Evolutionary conservation across 2,888 invertebrate species (phyloP).

Genomic region (Platycheirus albimanus): DNA sequence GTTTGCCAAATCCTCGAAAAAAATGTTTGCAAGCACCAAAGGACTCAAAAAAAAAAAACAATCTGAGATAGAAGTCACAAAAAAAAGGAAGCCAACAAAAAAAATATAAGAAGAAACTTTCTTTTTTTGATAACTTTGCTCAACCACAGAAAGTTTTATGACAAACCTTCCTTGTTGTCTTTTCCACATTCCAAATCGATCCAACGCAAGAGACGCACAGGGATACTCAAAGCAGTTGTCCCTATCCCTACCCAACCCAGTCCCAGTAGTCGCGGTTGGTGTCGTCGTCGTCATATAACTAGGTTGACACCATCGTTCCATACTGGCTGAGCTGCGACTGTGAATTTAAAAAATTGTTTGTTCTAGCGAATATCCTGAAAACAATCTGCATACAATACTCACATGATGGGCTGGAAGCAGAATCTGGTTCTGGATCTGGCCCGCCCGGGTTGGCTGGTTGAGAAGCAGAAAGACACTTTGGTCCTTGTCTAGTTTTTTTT

Average conservation of each 20-base stretch:
- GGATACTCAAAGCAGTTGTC: slow-evolving; percentile 34
- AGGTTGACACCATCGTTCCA: slow-evolving; percentile 68
- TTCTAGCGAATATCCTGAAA: slow-evolving; percentile 70
- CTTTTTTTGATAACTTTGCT: slow-evolving; percentile 63
- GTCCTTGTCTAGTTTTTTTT: slow-evolving; percentile 40
- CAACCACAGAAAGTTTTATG: slow-evolving; percentile 71
- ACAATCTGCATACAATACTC: slow-evolving; percentile 68
- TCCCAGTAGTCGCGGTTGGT: slow-evolving; percentile 8
- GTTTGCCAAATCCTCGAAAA: slow-evolving; percentile 58
- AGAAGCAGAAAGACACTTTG: slow-evolving; percentile 35
- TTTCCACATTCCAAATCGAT: slow-evolving; percentile 63
- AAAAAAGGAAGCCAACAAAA: slow-evolving; percentile 7
- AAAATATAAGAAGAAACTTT: slow-evolving; percentile 26
- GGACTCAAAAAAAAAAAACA: slow-evolving; percentile 33
- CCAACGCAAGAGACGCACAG: slow-evolving; percentile 50
- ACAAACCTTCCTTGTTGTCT: slow-evolving; percentile 69
- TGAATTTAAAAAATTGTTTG: slow-evolving; percentile 69
- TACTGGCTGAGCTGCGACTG: slow-evolving; percentile 46
- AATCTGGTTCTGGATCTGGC: neutral
- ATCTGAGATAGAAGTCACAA: slow-evolving; percentile 24
- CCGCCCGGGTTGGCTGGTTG: neutral
- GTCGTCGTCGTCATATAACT: slow-evolving; percentile 51
- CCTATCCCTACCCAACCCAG: too few relatives aligned
- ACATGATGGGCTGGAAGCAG: slow-evolving; percentile 47
- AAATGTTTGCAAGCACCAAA: slow-evolving; percentile 49